Percentiles rank a stretch among this genome's conserved stretches.
phyloP scores from a whole-genome alignment of 2,113 vertebrate species.

The Anas platyrhynchos region DNA sequence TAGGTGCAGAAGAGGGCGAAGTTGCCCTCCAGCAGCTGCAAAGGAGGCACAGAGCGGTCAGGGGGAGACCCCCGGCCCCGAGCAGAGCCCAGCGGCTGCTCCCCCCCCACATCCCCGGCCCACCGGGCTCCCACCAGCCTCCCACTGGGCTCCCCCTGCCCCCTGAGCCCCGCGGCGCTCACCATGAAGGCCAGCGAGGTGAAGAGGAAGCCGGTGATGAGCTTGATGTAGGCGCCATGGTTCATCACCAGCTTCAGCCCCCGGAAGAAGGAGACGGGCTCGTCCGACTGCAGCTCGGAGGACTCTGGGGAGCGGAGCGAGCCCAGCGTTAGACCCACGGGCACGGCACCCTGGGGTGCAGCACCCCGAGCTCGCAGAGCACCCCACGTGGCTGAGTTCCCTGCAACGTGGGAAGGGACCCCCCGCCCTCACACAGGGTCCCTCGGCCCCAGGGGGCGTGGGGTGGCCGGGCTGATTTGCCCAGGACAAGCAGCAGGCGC shows the following conservation, averaged over 20 bases:
- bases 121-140: fast-evolving
- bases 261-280: constrained; percentile 81
- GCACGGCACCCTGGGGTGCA: not conserved
- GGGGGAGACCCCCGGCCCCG: not conserved
- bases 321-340: not conserved
- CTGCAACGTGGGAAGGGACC: not conserved
- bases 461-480: not conserved
- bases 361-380: not conserved
- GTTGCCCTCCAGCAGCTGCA: constrained; percentile 93
- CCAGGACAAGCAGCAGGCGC: not conserved
- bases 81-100: not conserved
- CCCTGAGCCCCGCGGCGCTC: not conserved
- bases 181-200: constrained; percentile 97
- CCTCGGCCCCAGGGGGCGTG: not conserved
- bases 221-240: constrained; percentile 88
- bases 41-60: not conserved
- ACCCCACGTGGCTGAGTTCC: not conserved
- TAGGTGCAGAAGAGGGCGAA: constrained; percentile 95
- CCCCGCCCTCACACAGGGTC: not conserved
- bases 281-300: constrained; percentile 60
- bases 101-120: not conserved
- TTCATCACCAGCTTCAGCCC: constrained; percentile 89
- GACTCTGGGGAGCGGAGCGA: constrained; percentile 73
- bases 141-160: fast-evolving
- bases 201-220: constrained; percentile 92